Base-by-base conservation (phyloP, 1,140 invertebrate species). In the Bombus polaris region DNA sequence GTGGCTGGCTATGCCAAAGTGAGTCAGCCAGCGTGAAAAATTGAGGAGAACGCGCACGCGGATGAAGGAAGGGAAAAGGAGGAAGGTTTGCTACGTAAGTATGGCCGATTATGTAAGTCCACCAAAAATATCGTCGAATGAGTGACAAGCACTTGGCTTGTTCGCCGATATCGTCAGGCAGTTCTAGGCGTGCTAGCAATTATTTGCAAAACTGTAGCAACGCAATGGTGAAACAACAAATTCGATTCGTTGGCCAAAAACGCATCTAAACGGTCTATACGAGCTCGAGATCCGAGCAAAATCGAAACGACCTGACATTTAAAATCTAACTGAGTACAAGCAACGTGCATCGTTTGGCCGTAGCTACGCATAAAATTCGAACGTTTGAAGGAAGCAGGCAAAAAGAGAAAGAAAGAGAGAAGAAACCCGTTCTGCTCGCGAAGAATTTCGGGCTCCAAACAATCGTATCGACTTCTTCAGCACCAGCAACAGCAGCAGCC, bases 121-220 rank as follows among this genome's bases (percentile, higher is more conserved):
- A 84, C 92, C 92, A 86, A 94, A 94, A 94, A 94, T 94, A 94
- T 86, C 90, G 73, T 39, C 62, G 80, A 88, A 92, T 95, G 94
- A 94, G 92, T 94, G 93, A 94, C 94, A 94, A 92, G 88, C 88
- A 85, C 91, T 92, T 91, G 93, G 89, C 90, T 90, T 92, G 90
- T 91, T 78, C 86, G 79, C 59, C 80, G 81, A 71, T 88, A 88
- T 88, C 88, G 77, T 90, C 89, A 82, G 87, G 90, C 92, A 91
- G 91, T 92, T 91, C 80, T 86, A 90, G 90, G 90, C n/a, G 84
- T 85, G 87, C 70, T 42, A 66, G 28, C 62, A 70, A 90, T 90
- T 83, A 87, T 85, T 90, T 42, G 65, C 32, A 62, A 89, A 66
- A 18, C 28, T 68, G 78, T 73, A 75, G 4, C 28, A 39, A 42